Percentiles rank a stretch among this genome's conserved stretches.
These are phyloP conservation scores for Sisyra terminalis DNA, from an alignment of 2,888 invertebrate genomes.

Conservation along the genomic window DNA sequence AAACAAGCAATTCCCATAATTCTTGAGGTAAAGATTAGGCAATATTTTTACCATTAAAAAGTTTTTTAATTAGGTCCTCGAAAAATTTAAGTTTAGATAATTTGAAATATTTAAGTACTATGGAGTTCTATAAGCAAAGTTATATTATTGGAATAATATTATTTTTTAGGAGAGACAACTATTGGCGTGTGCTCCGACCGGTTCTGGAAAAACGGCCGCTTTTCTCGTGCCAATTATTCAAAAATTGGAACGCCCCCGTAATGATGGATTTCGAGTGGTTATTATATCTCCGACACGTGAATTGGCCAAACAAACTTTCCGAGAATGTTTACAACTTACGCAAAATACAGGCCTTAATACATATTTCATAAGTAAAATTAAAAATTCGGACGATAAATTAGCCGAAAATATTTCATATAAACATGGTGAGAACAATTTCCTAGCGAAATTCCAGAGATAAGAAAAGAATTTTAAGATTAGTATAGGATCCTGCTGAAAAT, in stretches of 20 bases:
- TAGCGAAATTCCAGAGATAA: too few species aligned
- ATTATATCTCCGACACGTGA: slow-evolving; percentile 89
- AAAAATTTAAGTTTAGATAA: too few species aligned
- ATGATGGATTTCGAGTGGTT: slow-evolving; percentile 68
- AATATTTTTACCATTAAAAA: not conserved
- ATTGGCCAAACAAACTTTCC: slow-evolving; percentile 77
- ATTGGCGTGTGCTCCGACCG: slow-evolving; percentile 91
- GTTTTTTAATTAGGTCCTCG: too few species aligned
- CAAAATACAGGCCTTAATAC: slow-evolving; percentile 56
- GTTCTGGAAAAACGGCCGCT: slow-evolving; percentile 93
- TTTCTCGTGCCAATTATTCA: slow-evolving; percentile 83
- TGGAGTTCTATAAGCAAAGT: too few species aligned
- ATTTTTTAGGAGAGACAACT: slow-evolving; percentile 52
- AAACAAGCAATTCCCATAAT: slow-evolving; percentile 86
- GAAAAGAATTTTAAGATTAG: too few species aligned
- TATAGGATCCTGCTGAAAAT: too few species aligned
- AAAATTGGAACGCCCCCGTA: slow-evolving; percentile 47
- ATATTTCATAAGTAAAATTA: slow-evolving; percentile 65
- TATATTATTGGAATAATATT: slow-evolving; percentile 10
- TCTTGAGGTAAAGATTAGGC: slow-evolving; percentile 40
- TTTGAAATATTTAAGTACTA: too few species aligned
- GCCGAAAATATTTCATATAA: too few species aligned
- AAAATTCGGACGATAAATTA: not conserved
- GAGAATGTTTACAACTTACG: slow-evolving; percentile 61
- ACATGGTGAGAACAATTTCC: too few species aligned